phyloP scores from a whole-genome alignment of 2,113 vertebrate species.

The Sylvilagus bachmani region DNA sequence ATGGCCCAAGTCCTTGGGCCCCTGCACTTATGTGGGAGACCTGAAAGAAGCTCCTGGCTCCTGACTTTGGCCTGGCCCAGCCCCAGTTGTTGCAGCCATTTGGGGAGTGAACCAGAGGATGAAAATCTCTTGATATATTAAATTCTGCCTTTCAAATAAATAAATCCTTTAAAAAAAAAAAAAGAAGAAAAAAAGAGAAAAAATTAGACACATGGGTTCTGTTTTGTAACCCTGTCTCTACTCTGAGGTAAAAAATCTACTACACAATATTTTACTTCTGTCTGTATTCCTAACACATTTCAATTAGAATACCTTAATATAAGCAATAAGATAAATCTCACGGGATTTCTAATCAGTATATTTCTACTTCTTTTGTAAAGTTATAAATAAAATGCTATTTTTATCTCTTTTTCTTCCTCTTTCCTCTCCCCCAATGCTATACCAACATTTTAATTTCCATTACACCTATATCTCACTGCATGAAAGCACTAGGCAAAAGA shows the following conservation, averaged over 20 bases:
- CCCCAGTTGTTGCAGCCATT: too few species aligned
- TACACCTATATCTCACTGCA: not conserved
- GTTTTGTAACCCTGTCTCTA: not conserved
- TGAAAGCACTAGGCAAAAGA: not conserved
- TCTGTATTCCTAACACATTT: not conserved
- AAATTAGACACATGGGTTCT: not conserved
- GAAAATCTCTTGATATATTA: too few species aligned
- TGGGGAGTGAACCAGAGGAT: too few species aligned
- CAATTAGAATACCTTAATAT: not conserved
- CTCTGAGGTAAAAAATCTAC: not conserved
- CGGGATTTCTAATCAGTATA: not conserved
- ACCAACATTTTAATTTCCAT: not conserved
- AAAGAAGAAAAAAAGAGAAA: not conserved
- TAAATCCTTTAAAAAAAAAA: too few species aligned
- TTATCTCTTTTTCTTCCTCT: not conserved
- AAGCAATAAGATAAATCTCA: not conserved
- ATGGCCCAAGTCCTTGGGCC: too few species aligned
- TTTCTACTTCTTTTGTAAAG: not conserved
- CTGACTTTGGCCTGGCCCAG: too few species aligned
- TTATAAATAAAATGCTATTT: not conserved
- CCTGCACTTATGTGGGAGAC: too few species aligned
- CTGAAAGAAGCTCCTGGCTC: too few species aligned
- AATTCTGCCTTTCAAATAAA: too few species aligned
- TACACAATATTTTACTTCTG: not conserved
- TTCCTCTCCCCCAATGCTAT: not conserved